phyloP scores from a whole-genome alignment of 2,888 invertebrate genomes.

The Prosopocoilus inquinatus region DNA sequence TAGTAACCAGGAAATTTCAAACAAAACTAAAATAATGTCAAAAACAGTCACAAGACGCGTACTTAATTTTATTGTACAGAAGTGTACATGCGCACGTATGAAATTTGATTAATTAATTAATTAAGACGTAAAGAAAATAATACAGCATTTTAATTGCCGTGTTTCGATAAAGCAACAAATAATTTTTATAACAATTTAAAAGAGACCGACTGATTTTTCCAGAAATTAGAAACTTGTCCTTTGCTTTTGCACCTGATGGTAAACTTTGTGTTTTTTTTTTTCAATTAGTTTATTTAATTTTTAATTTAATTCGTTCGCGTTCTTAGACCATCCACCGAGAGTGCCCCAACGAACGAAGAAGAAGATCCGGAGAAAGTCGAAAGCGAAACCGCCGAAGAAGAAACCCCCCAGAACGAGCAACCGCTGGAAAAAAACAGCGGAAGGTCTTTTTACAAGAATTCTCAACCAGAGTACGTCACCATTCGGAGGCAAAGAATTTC shows the following conservation, averaged over 20 bases:
- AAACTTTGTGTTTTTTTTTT: neutral
- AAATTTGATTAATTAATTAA: no score
- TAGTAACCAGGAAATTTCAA: no score
- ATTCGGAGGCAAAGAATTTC: constrained; percentile 61
- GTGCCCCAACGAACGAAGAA: constrained; percentile 29
- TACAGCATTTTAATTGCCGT: no score
- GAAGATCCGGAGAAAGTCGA: constrained; percentile 24
- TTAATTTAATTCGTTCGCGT: no score
- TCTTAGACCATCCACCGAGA: constrained; percentile 35
- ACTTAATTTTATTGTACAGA: no score
- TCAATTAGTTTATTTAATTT: neutral
- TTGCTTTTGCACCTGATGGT: neutral
- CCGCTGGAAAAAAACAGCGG: constrained; percentile 32
- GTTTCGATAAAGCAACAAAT: no score
- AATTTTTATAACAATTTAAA: neutral
- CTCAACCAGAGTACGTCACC: constrained; percentile 63
- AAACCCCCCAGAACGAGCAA: constrained; percentile 23
- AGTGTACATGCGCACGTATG: no score
- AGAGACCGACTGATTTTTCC: neutral
- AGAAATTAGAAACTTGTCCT: neutral
- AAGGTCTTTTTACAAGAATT: constrained; percentile 30
- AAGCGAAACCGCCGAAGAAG: constrained; percentile 32
- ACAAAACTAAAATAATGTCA: no score
- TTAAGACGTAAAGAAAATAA: no score
- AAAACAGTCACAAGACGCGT: no score